Conservation (phyloP, 2,888 invertebrate species). For the Kryphioiulus occultus region DNA sequence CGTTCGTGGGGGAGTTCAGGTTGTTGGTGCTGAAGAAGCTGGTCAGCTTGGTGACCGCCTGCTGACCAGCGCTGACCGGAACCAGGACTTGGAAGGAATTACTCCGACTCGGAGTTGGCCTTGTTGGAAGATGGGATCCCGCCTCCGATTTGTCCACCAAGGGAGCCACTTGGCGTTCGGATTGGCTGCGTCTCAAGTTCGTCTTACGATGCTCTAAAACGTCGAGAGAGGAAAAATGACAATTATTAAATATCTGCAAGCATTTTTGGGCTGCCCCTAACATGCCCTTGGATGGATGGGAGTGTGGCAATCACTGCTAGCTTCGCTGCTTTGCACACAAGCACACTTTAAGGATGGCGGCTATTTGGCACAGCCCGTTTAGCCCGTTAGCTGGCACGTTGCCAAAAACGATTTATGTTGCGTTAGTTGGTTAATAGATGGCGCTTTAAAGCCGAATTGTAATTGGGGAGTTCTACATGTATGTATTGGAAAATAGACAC, state of each 20-base stretch:
- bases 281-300: background rate
- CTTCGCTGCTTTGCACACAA: background rate
- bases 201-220: constrained; percentile 19
- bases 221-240: background rate
- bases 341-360: background rate
- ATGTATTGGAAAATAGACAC: too few relatives aligned
- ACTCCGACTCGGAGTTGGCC: constrained; percentile 39
- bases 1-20: background rate
- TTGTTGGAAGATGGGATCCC: background rate
- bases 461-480: too few relatives aligned
- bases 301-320: background rate
- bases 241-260: background rate
- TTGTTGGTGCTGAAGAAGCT: constrained; percentile 27
- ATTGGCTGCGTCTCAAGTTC: constrained; percentile 46
- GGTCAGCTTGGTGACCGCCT: background rate
- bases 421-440: background rate
- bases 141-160: background rate
- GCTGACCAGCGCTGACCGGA: background rate
- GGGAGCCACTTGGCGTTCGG: constrained; percentile 37
- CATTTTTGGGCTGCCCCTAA: background rate
- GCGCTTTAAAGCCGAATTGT: background rate
- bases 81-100: constrained; percentile 44
- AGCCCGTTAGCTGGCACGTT: background rate
- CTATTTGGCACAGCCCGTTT: background rate
- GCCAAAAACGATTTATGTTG: background rate